These are phyloP conservation scores for Penaeus japonicus DNA, from an alignment of 1,140 invertebrate genomes.

Conservation along the genomic window DNA sequence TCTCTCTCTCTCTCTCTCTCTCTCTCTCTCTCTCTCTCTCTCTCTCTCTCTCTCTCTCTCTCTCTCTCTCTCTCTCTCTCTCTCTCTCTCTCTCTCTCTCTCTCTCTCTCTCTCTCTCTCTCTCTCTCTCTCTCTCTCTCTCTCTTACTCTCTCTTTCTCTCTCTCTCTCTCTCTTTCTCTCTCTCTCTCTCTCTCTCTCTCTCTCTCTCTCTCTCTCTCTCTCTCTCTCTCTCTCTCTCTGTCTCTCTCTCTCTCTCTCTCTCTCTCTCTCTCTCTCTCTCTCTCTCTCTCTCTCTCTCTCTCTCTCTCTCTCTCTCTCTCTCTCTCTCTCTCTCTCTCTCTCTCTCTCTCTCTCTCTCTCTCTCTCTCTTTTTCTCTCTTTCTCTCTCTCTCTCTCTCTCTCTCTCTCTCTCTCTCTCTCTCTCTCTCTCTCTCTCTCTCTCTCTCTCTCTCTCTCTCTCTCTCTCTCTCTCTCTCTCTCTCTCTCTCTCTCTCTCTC, in stretches of 20 bases:
- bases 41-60: not conserved
- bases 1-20: not conserved
- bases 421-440: too few relatives aligned
- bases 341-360: too few relatives aligned
- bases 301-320: not conserved
- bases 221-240: not conserved
- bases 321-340: too few relatives aligned
- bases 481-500: too few relatives aligned
- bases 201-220: not conserved
- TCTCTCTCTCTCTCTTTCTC: not conserved
- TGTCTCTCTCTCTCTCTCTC: not conserved
- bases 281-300: not conserved
- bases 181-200: not conserved
- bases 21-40: not conserved
- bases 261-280: not conserved
- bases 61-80: not conserved
- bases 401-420: too few relatives aligned
- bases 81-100: not conserved
- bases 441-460: too few relatives aligned
- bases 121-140: not conserved
- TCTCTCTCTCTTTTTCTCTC: too few relatives aligned
- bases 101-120: not conserved
- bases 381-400: too few relatives aligned
- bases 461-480: too few relatives aligned
- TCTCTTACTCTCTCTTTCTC: not conserved